Evolutionary conservation across 2,888 invertebrate species (phyloP).

Genomic region (Drosophila testacea): DNA sequence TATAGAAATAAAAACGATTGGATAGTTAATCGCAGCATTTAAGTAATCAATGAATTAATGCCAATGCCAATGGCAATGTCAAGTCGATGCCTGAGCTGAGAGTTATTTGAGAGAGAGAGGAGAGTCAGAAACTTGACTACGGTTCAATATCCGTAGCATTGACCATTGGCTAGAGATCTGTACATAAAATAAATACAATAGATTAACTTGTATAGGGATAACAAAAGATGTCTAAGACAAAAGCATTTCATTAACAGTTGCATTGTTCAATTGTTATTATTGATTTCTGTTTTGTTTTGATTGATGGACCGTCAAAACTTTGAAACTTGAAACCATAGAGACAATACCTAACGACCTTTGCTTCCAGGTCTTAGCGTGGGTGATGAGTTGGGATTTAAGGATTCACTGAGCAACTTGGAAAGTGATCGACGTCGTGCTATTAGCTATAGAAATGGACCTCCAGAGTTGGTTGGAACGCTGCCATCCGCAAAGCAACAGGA

Average conservation of each 20-base stretch:
- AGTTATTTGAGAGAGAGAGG: constrained; percentile 14
- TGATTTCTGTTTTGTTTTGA: constrained; percentile 30
- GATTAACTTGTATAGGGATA: constrained; percentile 25
- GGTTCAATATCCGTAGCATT: constrained; percentile 66
- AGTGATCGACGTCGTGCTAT: constrained; percentile 89
- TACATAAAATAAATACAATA: constrained; percentile 45
- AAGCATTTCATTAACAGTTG: constrained; percentile 55
- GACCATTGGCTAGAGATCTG: constrained; percentile 41
- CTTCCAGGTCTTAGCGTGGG: constrained; percentile 92
- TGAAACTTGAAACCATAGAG: constrained; percentile 1
- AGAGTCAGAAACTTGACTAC: constrained; percentile 6
- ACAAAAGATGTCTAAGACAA: constrained; percentile 54
- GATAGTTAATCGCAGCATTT: constrained; percentile 55
- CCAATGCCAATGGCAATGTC: constrained; percentile 79
- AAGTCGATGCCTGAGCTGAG: constrained; percentile 38
- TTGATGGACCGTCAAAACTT: constrained; percentile 35
- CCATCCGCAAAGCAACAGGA: constrained; percentile 67
- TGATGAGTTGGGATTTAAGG: constrained; percentile 93
- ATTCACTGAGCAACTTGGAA: constrained; percentile 92
- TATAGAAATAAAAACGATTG: constrained; percentile 32
- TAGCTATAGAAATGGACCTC: constrained; percentile 86
- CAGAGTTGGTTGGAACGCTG: constrained; percentile 83
- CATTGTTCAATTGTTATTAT: constrained; percentile 21
- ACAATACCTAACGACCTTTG: constrained; percentile 30
- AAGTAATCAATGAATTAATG: constrained; percentile 78